phyloP scores from a whole-genome alignment of 1,140 invertebrate species.

The Macrocentrus cingulum region DNA sequence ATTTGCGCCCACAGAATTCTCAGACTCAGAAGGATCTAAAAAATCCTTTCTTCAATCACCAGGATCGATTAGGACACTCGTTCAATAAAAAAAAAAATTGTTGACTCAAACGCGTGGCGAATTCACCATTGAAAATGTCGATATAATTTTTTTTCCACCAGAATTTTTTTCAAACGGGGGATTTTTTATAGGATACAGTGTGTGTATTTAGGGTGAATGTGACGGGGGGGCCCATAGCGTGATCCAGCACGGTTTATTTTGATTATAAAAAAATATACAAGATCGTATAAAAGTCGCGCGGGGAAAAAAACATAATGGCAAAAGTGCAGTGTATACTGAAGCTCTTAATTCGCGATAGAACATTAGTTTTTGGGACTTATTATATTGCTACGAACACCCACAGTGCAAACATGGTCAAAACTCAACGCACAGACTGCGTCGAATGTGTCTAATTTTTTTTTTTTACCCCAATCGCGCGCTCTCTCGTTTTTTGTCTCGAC shows the following conservation, averaged over 20 bases:
- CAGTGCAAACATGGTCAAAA: slow-evolving; percentile 39
- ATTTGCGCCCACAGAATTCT: slow-evolving; percentile 16
- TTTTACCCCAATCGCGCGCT: not conserved
- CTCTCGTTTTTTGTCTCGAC: not conserved
- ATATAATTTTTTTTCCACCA: slow-evolving; percentile 11
- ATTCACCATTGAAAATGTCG: slow-evolving; percentile 47
- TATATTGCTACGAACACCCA: slow-evolving; percentile 33
- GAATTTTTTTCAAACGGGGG: too few relatives aligned
- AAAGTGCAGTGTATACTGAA: slow-evolving; percentile 22
- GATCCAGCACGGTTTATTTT: slow-evolving; percentile 36
- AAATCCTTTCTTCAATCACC: slow-evolving; percentile 27
- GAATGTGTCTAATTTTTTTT: not conserved
- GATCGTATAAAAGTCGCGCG: slow-evolving; percentile 23
- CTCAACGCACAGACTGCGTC: slow-evolving; percentile 18
- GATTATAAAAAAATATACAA: slow-evolving; percentile 17
- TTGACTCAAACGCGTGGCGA: slow-evolving; percentile 58
- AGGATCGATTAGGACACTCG: slow-evolving; percentile 14
- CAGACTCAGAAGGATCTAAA: slow-evolving; percentile 15
- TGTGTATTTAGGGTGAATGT: not conserved
- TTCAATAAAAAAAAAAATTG: too few relatives aligned
- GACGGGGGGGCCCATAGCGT: slow-evolving; percentile 26
- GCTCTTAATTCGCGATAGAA: slow-evolving; percentile 50
- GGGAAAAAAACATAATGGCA: slow-evolving; percentile 17
- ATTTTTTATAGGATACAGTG: too few relatives aligned
- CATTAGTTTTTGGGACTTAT: slow-evolving; percentile 44